Evolutionary conservation across 2,888 invertebrate species (phyloP), one percentile per base, ranked within the genome.

Genomic region (Amphipyra berbera): DNA sequence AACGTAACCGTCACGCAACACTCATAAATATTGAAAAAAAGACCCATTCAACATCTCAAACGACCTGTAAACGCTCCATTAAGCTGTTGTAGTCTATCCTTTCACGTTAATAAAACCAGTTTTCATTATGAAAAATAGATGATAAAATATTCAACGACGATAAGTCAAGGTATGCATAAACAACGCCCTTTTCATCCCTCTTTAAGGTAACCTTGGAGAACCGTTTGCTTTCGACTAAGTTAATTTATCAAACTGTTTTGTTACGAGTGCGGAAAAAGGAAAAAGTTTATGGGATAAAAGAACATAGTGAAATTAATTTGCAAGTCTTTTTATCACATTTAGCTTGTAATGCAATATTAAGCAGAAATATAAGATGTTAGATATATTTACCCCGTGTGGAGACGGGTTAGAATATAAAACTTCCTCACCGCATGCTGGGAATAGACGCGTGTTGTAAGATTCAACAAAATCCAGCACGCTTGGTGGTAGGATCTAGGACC

Each of bases 151-250:
- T 81, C 80, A 79, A 63, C 62, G 49, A 7, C 54, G 49, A 77
- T 76, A 78, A 79, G 76, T 73, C 70, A 73, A 65, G 75, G 57
- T 70, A 81, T 78, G 68, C 81, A 83, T 83, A 82, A 81, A 75
- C 68, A 78, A 79, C 63, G 63, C 67, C 66, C 71, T 69, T 79
- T 78, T 68, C 67, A 73, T 68, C 74, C 70, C 69, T 73, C 71
- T 54, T 33, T 68, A 48, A 61, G 46, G 70, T 60, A 65, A 73
- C 76, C 81, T 81, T 81, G 76, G 61, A 64, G 47, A 61, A 68
- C 50, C 61, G 68, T 64, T 76, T 67, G 48, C 55, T 65, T 68
- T 47, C 49, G 33, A 46, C 48, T 27, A 53, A 68, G 53, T 73
- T 76, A 66, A 71, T 81, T 79, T 76, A 67, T 81, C 74, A 81